phyloP scores from a whole-genome alignment of 2,888 invertebrate species.

The Apotomis capreana region DNA sequence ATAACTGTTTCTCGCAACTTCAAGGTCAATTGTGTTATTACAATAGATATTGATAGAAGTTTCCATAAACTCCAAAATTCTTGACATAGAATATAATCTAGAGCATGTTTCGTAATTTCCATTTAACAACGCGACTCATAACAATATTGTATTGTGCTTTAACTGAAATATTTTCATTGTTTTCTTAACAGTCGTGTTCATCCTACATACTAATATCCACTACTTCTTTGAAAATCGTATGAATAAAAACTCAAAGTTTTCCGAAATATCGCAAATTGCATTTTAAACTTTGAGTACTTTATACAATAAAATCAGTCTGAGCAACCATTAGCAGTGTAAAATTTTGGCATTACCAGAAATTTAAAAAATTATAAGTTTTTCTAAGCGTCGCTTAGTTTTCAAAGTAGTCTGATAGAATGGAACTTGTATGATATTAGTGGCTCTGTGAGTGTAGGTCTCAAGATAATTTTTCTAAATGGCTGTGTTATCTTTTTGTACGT shows the following conservation, averaged over 20 bases:
- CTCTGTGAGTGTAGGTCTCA: no score
- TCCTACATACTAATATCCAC: constrained; percentile 5
- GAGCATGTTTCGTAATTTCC: background rate
- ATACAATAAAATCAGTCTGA: background rate
- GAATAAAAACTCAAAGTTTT: background rate
- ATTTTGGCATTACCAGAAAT: background rate
- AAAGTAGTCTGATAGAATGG: no score
- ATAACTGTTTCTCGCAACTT: background rate
- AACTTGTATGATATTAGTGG: no score
- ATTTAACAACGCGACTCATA: background rate
- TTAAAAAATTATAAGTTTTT: no score
- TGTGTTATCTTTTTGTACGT: no score
- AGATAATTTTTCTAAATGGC: no score
- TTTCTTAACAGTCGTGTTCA: constrained; percentile 15
- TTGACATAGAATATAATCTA: background rate
- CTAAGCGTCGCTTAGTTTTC: no score
- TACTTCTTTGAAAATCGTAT: background rate
- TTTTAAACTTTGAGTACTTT: background rate
- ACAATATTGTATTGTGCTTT: background rate
- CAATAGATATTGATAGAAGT: background rate
- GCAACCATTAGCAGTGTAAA: background rate
- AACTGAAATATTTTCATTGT: constrained; percentile 3
- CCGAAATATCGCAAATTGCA: background rate
- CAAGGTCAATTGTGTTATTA: constrained; percentile 5
- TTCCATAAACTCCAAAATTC: constrained; percentile 1